Base-by-base conservation (phyloP, 2,888 invertebrate genomes). In the Graphium colonna region DNA sequence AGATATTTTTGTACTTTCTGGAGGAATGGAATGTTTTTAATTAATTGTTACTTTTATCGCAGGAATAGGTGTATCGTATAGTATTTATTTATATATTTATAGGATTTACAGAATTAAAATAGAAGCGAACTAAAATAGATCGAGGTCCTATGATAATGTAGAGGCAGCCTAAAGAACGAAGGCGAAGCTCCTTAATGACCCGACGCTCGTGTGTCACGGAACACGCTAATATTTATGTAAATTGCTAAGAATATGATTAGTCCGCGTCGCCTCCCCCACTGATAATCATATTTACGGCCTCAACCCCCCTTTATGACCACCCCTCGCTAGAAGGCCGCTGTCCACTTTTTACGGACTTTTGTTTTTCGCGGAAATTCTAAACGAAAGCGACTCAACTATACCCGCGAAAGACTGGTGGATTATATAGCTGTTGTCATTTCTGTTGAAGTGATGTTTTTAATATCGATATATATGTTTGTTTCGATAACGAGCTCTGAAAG, bases 231-330 rank as follows among this genome's bases (percentile, higher is more conserved):
- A 88, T 88, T 89, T 88, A 89, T 89, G 88, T 87, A 89, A 89
- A 89, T 88, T 87, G 85, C 80, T 75, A 76, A 88, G 88, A 88
- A 89, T 89, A 89, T 89, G 88, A 88, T 89, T 88, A 88, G 83
- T 82, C 82, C 77, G 76, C 82, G 82, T 75, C 84, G 83, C 88
- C 87, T 87, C 85, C 88, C 86, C 78, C 70, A 67, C 78, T 86
- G 89, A 87, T 89, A 88, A 89, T 88, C 87, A 88, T 88, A 89
- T 88, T 88, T 89, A 89, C 87, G 79, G 77, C 82, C 70, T 72
- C 73, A 63, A 64, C 69, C 74, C 67, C 62, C 59, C 44, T 44
- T 47, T 46, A 26, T 48, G 43, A 28, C 51, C 48, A 43, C 33
- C 43, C 12, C 31, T 48, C 39, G 53, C 51, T 45, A 7, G 33